A percentile compares a stretch with the other conserved stretches of the same genome.
Conservation (phyloP, 2,888 invertebrate genomes). For the Odontocolon sp. region DNA sequence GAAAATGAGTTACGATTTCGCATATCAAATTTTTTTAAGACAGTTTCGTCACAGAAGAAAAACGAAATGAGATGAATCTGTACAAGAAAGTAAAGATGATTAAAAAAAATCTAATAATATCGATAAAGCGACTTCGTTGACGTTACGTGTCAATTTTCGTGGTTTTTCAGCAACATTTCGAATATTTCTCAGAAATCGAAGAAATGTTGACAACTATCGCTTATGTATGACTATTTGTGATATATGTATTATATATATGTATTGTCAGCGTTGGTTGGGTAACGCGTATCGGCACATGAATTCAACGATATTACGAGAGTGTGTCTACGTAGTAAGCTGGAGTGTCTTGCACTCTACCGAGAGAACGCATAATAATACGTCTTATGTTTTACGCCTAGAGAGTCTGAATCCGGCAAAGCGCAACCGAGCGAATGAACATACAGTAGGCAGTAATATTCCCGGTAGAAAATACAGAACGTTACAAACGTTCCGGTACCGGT, state of each 20-base stretch:
- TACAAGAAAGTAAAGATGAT: too few relatives aligned
- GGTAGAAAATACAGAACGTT: slow-evolving; percentile 14
- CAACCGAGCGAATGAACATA: slow-evolving; percentile 5
- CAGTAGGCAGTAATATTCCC: neutral
- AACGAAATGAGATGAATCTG: too few relatives aligned
- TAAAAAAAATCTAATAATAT: neutral
- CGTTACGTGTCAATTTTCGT: neutral
- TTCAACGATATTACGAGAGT: slow-evolving; percentile 57
- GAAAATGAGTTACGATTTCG: too few relatives aligned
- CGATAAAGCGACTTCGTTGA: neutral
- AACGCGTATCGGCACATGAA: slow-evolving; percentile 52
- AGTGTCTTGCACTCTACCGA: neutral
- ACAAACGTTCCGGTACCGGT: slow-evolving; percentile 39
- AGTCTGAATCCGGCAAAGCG: neutral
- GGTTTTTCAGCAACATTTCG: neutral
- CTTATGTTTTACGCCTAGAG: slow-evolving; percentile 54
- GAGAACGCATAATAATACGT: slow-evolving; percentile 49
- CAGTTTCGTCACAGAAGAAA: too few relatives aligned
- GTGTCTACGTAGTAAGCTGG: neutral
- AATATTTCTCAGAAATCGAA: neutral
- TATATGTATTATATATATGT: slow-evolving; percentile 2
- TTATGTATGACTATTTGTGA: neutral
- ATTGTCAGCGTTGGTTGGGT: slow-evolving; percentile 26
- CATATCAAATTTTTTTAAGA: too few relatives aligned
- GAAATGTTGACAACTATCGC: neutral